Base-by-base conservation (phyloP, 2,888 invertebrate species). In the Ditylenchus weischeri region DNA sequence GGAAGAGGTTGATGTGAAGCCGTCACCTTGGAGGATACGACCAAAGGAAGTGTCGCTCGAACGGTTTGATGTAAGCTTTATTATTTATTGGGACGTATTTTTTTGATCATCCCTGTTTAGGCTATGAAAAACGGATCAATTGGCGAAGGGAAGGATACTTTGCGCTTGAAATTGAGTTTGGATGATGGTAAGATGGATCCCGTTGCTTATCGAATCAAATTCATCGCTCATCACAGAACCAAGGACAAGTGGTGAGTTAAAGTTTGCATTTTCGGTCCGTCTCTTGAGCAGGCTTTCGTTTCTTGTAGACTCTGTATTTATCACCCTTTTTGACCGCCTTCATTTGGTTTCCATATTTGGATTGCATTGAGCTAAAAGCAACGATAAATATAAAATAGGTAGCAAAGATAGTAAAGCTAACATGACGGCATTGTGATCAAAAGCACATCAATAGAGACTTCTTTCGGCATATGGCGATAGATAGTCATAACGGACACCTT, bases 131-230 rank as follows among this genome's bases (percentile, higher is more conserved):
- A 91, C 84, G 98, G 96, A 0, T 91, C 93, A 86, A 90, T 96
- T 67, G 91, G 91, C 71, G 98, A 99, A 86, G 96, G 98, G 3
- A 90, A 90, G 75, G 95, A 96, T 0, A 96, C 95, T 0, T 86
- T 99, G 29, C 87, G 98, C 66, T 91, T 99, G 90, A 98, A 96
- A 86, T 87, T 91, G 1, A 94, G 91, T 0, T 85, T 99, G 63
- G 96, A 98, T 84, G 98, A 99, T 85, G 96, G 98, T 18, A 99
- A 93, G 86, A 89, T 92, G 79, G 98, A 99, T 86, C 98, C 98
- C 11, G 96, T 99, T 7, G 98, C 98, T 0, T 99, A 99, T 75
- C 88, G 98, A 71, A 93, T 99, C 66, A 92, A 94, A 84, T 98
- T 91, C 83, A 88, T 90, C n/a, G 89, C 92, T 0, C 98, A 99